A percentile compares a stretch with the other conserved stretches of the same genome.
Evolutionary conservation across 2,888 invertebrate species (phyloP).

Genomic region (Protonemura montana): DNA sequence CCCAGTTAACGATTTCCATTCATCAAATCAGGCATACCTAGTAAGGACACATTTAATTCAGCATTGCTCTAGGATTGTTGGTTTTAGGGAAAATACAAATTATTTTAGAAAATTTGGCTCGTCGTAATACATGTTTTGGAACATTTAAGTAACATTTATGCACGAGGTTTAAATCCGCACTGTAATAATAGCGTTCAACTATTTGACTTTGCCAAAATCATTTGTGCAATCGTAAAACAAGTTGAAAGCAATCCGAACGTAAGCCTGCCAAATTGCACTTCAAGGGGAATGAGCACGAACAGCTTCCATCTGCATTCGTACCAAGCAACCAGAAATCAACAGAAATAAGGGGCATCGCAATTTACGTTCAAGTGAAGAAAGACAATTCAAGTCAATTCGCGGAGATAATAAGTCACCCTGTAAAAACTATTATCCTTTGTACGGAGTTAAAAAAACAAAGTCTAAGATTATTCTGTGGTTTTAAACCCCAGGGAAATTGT

Average conservation of each 20-base stretch:
- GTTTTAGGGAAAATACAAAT: too few relatives aligned
- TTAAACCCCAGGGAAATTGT: too few relatives aligned
- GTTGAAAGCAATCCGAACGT: not conserved
- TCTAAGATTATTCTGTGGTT: too few relatives aligned
- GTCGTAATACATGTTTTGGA: too few relatives aligned
- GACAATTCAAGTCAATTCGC: not conserved
- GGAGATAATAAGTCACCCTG: not conserved
- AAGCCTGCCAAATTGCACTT: not conserved
- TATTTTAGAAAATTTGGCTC: too few relatives aligned
- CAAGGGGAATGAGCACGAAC: not conserved
- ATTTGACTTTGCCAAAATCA: conserved; percentile 7
- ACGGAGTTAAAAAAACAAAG: too few relatives aligned
- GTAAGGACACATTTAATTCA: too few relatives aligned
- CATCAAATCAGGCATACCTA: too few relatives aligned
- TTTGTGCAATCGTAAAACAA: not conserved
- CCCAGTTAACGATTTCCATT: too few relatives aligned
- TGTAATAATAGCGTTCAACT: not conserved
- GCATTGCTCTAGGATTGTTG: too few relatives aligned
- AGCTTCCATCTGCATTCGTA: not conserved
- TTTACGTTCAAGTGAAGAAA: not conserved
- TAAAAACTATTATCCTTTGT: not conserved
- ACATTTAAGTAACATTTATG: not conserved
- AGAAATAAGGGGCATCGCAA: not conserved
- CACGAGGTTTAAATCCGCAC: not conserved
- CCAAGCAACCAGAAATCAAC: not conserved